phyloP scores from a whole-genome alignment of 2,113 vertebrate species.

The Oreochromis aureus region DNA sequence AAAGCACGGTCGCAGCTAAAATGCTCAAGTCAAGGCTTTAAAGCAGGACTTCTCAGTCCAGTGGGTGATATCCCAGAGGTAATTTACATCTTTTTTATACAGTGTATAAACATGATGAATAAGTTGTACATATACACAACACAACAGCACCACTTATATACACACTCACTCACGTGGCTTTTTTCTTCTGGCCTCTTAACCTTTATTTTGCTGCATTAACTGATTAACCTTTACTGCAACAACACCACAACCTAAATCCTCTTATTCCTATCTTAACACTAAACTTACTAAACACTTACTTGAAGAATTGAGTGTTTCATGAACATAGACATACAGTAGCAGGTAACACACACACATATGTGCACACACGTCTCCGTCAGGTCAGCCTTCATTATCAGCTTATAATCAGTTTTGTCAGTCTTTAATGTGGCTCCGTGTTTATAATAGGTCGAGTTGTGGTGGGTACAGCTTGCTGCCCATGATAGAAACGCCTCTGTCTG shows the following conservation, averaged over 20 bases:
- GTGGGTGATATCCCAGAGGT: not conserved
- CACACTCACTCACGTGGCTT: not conserved
- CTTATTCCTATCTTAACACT: not conserved
- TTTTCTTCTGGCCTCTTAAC: not conserved
- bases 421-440: constrained; percentile 33
- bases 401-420: constrained; percentile 35
- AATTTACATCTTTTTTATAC: not conserved
- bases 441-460: not conserved
- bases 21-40: not conserved
- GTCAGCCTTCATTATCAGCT: not conserved
- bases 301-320: not conserved
- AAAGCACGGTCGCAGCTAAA: not conserved
- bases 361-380: not conserved
- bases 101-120: not conserved
- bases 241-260: not conserved
- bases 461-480: constrained; percentile 19
- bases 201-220: not conserved
- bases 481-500: constrained; percentile 51
- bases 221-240: not conserved
- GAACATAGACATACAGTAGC: not conserved
- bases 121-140: not conserved
- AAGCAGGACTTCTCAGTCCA: not conserved
- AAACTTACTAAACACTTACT: not conserved
- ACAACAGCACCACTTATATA: not conserved
- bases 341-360: not conserved